Conservation (phyloP, 2,888 invertebrate species). For the Catocala sponsa region DNA sequence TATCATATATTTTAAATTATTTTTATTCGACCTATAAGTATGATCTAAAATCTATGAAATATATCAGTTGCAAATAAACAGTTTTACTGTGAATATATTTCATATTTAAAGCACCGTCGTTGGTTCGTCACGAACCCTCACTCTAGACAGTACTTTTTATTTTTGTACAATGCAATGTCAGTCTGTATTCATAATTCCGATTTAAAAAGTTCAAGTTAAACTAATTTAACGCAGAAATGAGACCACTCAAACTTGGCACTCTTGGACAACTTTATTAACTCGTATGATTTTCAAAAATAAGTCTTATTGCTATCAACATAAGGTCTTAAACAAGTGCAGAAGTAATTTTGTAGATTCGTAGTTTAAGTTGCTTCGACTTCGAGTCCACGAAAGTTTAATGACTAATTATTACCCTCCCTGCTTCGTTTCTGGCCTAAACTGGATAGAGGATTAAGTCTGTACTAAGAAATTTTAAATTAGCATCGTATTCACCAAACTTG, state of each 20-base stretch:
- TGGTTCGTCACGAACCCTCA: no score
- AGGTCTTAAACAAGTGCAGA: conserved; percentile 2
- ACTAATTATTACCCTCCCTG: conserved; percentile 53
- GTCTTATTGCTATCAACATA: not conserved
- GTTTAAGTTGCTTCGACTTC: conserved; percentile 35
- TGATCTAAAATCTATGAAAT: no score
- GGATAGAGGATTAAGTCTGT: conserved; percentile 36
- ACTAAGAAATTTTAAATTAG: conserved; percentile 28
- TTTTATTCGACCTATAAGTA: no score
- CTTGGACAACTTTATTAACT: conserved; percentile 17
- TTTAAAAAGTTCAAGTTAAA: conserved; percentile 43
- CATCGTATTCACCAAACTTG: conserved; percentile 4
- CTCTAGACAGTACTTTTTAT: no score
- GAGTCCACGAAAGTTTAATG: conserved; percentile 56
- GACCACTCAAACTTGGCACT: conserved; percentile 55
- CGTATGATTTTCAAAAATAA: conserved; percentile 2
- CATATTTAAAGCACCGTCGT: no score
- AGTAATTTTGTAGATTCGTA: conserved; percentile 20
- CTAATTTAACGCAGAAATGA: conserved; percentile 48
- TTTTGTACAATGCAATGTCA: not conserved
- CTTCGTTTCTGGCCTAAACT: conserved; percentile 38
- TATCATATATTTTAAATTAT: no score
- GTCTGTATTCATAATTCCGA: conserved; percentile 41
- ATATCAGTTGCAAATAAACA: no score
- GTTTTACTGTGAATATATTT: no score